These are phyloP conservation scores for Saxidomus purpurata DNA, from an alignment of 1,140 invertebrate species.

Conservation along the genomic window DNA sequence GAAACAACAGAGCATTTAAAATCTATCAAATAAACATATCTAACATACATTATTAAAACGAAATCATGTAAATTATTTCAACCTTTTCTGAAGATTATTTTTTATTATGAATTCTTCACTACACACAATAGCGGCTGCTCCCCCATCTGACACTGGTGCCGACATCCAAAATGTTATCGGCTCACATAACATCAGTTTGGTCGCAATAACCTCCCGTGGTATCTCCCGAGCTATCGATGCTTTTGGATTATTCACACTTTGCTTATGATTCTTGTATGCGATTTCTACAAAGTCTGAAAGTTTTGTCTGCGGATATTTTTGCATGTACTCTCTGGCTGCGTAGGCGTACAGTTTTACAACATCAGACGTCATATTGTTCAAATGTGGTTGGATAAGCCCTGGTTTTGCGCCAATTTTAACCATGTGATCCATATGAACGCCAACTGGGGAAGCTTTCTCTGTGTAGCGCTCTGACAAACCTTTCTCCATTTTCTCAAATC, in stretches of 20 bases:
- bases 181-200: slow-evolving; percentile 77
- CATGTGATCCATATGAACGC: slow-evolving; percentile 82
- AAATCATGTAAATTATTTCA: no score
- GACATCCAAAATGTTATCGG: slow-evolving; percentile 83
- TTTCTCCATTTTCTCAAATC: slow-evolving; percentile 99
- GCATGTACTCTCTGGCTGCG: slow-evolving; percentile 98
- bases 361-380: slow-evolving; percentile 84
- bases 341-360: slow-evolving; percentile 95
- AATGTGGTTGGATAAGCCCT: slow-evolving; percentile 76
- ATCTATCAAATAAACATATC: no score
- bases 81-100: slow-evolving; percentile 90
- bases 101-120: slow-evolving; percentile 95
- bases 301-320: slow-evolving; percentile 95
- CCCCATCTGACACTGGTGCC: slow-evolving; percentile 96
- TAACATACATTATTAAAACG: no score
- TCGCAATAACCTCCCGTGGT: slow-evolving; percentile 69
- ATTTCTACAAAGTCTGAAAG: slow-evolving; percentile 98
- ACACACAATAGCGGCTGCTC: slow-evolving; percentile 96
- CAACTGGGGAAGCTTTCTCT: slow-evolving; percentile 80
- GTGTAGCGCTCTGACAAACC: slow-evolving; percentile 90
- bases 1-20: no score
- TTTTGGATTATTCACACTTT: slow-evolving; percentile 97
- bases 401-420: slow-evolving; percentile 81
- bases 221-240: slow-evolving; percentile 80
- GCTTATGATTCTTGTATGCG: slow-evolving; percentile 98